Conservation (phyloP, 2,888 invertebrate genomes). For the Agonum fuliginosum region DNA sequence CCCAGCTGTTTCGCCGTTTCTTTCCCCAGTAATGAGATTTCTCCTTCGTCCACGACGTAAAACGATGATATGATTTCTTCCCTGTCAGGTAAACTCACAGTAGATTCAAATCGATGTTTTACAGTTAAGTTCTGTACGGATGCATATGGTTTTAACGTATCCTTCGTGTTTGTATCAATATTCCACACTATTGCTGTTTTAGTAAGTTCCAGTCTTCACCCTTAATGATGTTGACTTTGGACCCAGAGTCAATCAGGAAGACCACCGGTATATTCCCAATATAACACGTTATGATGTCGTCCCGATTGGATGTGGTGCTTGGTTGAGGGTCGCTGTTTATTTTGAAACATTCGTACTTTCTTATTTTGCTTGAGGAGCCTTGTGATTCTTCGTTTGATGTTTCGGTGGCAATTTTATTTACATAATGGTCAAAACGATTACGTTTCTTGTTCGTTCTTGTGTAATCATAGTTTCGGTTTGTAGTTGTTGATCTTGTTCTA, state of each 20-base stretch:
- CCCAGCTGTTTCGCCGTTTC: slow-evolving; percentile 62
- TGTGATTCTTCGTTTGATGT: neutral
- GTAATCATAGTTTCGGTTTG: slow-evolving; percentile 1
- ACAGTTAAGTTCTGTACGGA: slow-evolving; percentile 47
- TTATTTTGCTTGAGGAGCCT: neutral
- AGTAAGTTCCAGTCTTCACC: slow-evolving; percentile 61
- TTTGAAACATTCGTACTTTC: slow-evolving; percentile 44
- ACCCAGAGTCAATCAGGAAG: slow-evolving; percentile 63
- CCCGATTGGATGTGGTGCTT: slow-evolving; percentile 10
- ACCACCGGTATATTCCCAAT: slow-evolving; percentile 61
- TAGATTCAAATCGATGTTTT: slow-evolving; percentile 57
- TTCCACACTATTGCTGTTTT: slow-evolving; percentile 60
- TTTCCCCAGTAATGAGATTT: slow-evolving; percentile 62
- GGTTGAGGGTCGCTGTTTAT: neutral
- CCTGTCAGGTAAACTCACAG: slow-evolving; percentile 46
- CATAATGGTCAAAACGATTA: neutral
- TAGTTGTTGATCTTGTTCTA: slow-evolving; percentile 45
- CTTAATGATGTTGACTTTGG: slow-evolving; percentile 62
- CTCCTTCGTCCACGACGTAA: slow-evolving; percentile 61
- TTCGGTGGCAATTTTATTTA: neutral
- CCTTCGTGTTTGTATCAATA: slow-evolving; percentile 34
- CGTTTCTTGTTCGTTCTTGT: neutral
- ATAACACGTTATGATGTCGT: slow-evolving; percentile 60
- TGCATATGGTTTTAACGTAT: slow-evolving; percentile 61
- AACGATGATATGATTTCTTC: slow-evolving; percentile 61